Percentiles rank a stretch among this genome's conserved stretches.
Conservation (phyloP, 2,888 invertebrate species). For the Plusia festucae region DNA sequence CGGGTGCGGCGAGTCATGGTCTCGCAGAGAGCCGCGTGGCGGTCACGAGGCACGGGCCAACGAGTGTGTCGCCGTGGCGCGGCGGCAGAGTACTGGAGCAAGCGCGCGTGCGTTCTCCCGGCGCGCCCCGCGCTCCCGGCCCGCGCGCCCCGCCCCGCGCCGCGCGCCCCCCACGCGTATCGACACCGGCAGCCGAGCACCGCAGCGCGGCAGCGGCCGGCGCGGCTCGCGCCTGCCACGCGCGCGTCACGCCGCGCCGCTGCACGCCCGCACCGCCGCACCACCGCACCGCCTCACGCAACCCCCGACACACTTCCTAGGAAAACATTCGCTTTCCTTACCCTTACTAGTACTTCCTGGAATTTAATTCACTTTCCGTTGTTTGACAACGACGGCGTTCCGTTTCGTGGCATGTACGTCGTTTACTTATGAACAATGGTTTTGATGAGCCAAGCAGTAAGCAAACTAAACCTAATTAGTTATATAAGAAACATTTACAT, state of each 20-base stretch:
- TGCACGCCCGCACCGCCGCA: slow-evolving; percentile 60
- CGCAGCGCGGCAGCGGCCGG: slow-evolving; percentile 82
- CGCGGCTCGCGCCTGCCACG: slow-evolving; percentile 65
- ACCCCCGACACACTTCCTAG: slow-evolving; percentile 63
- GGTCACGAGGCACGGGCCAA: slow-evolving; percentile 68
- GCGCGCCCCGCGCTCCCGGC: slow-evolving; percentile 65
- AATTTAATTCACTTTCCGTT: slow-evolving; percentile 65
- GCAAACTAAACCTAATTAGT: slow-evolving; percentile 22
- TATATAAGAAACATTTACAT: slow-evolving; percentile 53
- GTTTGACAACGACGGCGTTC: slow-evolving; percentile 32
- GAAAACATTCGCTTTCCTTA: slow-evolving; percentile 73
- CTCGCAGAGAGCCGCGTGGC: slow-evolving; percentile 78
- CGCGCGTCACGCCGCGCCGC: slow-evolving; percentile 59
- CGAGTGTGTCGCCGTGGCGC: slow-evolving; percentile 77
- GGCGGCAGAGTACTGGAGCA: slow-evolving; percentile 79
- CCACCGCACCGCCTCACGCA: slow-evolving; percentile 62
- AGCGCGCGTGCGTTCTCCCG: slow-evolving; percentile 73
- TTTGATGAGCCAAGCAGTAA: slow-evolving; percentile 23
- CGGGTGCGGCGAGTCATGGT: slow-evolving; percentile 82
- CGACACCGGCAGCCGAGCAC: slow-evolving; percentile 83
- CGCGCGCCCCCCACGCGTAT: slow-evolving; percentile 75
- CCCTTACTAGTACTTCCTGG: slow-evolving; percentile 67
- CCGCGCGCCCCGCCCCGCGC: slow-evolving; percentile 56
- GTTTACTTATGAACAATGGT: slow-evolving; percentile 2
- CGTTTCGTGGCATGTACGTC: neutral